Evolutionary conservation across 2,888 invertebrate genomes (phyloP).

Genomic region (Melikaiella ostensackeni): DNA sequence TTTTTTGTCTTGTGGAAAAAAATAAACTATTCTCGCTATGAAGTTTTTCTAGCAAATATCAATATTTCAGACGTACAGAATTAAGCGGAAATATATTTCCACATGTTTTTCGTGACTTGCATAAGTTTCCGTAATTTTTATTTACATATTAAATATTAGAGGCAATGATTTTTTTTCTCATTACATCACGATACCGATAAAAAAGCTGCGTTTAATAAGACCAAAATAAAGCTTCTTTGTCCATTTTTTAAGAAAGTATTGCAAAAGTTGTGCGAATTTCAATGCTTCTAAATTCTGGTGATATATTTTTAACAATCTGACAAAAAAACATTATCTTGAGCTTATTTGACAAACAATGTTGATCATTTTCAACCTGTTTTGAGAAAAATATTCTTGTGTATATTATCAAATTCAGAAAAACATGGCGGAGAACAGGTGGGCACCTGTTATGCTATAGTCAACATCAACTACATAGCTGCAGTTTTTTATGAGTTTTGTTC

Average conservation of each 20-base stretch:
- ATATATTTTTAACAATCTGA: not conserved
- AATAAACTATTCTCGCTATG: slow-evolving; percentile 11
- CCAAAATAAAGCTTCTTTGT: not conserved
- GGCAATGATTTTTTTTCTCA: not conserved
- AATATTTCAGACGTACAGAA: not conserved
- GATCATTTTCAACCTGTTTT: not conserved
- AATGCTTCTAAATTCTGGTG: too few species aligned
- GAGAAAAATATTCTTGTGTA: not conserved
- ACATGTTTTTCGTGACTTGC: too few species aligned
- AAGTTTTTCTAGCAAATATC: not conserved
- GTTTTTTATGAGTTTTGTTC: slow-evolving; percentile 28
- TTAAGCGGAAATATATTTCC: too few species aligned
- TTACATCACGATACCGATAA: not conserved
- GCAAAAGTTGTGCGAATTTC: too few species aligned
- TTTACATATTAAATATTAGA: too few species aligned
- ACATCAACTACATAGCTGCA: slow-evolving; percentile 4
- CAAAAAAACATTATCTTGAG: too few species aligned
- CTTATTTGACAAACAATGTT: not conserved
- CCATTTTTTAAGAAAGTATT: not conserved
- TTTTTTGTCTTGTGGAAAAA: not conserved
- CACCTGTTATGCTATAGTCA: slow-evolving; percentile 22
- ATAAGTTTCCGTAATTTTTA: too few species aligned
- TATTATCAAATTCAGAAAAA: not conserved
- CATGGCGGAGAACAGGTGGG: not conserved
- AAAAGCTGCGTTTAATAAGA: not conserved